A percentile compares a stretch with the other conserved stretches of the same genome.
These are phyloP conservation scores for Nebria ingens DNA, from an alignment of 1,140 invertebrate genomes.

Conservation along the genomic window DNA sequence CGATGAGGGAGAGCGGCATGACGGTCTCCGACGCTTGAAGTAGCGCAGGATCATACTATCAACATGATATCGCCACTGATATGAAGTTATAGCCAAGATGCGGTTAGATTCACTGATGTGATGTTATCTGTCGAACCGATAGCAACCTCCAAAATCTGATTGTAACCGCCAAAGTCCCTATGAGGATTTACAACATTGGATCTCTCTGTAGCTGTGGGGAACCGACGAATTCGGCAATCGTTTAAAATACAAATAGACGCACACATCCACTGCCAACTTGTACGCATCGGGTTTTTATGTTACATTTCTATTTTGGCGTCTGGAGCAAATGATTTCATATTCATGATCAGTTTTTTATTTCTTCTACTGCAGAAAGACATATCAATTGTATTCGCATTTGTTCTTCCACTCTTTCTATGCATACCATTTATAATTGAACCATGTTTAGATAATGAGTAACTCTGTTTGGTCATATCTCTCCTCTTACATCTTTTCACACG, in stretches of 20 bases:
- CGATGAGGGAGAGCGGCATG: neutral
- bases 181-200: neutral
- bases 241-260: neutral
- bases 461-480: too few relatives aligned
- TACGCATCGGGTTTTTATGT: too few relatives aligned
- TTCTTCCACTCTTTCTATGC: too few relatives aligned
- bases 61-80: slow-evolving; percentile 23
- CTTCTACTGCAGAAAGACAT: too few relatives aligned
- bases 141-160: slow-evolving; percentile 11
- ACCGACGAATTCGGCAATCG: neutral
- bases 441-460: too few relatives aligned
- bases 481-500: too few relatives aligned
- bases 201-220: neutral
- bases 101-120: slow-evolving; percentile 26
- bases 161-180: slow-evolving; percentile 7
- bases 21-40: neutral
- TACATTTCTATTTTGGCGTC: too few relatives aligned
- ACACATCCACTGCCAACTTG: neutral
- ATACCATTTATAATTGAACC: too few relatives aligned
- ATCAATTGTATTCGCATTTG: too few relatives aligned
- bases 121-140: slow-evolving; percentile 15
- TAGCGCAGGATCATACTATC: slow-evolving; percentile 19
- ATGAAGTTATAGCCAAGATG: slow-evolving; percentile 25
- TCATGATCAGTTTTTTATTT: too few relatives aligned
- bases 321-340: too few relatives aligned